These are phyloP conservation scores for Pemphigus obesinymphae DNA, from an alignment of 1,140 invertebrate genomes.

Conservation along the genomic window DNA sequence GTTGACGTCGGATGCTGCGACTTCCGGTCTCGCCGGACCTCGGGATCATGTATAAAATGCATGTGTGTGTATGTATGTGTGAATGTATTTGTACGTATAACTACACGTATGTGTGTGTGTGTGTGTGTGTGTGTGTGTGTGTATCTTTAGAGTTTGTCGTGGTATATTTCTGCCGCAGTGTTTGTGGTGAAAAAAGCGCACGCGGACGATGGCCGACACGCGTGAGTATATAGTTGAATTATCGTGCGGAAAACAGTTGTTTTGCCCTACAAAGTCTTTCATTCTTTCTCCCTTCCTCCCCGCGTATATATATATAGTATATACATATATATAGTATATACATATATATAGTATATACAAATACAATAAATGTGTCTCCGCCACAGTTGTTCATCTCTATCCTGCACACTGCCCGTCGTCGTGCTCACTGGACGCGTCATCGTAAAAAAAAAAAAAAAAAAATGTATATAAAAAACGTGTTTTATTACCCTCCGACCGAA, in stretches of 20 bases:
- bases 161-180: neutral
- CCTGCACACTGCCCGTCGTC: neutral
- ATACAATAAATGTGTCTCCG: slow-evolving; percentile 1
- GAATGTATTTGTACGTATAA: neutral
- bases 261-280: slow-evolving; percentile 14
- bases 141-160: neutral
- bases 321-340: too few relatives aligned
- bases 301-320: too few relatives aligned
- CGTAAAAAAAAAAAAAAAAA: neutral
- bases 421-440: neutral
- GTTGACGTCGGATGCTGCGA: neutral
- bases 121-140: neutral
- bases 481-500: neutral
- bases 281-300: too few relatives aligned
- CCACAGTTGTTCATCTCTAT: too few relatives aligned
- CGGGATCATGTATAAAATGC: too few relatives aligned
- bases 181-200: neutral
- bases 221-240: slow-evolving; percentile 21
- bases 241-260: slow-evolving; percentile 38
- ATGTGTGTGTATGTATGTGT: neutral
- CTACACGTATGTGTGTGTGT: too few relatives aligned
- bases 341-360: too few relatives aligned
- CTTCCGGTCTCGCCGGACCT: slow-evolving; percentile 20
- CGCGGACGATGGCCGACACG: neutral
- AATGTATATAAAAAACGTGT: neutral